Percentiles rank a stretch among this genome's conserved stretches.
phyloP scores from a whole-genome alignment of 2,113 vertebrate genomes.

The Ailurus styani region DNA sequence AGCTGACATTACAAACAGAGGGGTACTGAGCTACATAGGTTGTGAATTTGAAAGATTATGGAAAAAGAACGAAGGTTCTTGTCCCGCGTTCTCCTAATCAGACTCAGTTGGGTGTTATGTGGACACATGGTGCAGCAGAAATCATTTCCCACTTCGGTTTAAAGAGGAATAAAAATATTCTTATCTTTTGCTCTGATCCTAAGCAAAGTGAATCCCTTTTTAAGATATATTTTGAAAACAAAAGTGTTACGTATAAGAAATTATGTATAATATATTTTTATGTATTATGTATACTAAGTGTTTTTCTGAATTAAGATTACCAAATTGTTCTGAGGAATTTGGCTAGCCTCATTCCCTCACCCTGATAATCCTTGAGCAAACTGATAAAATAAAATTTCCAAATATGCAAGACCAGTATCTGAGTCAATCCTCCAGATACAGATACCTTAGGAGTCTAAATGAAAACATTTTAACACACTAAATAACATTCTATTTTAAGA shows the following conservation, averaged over 20 bases:
- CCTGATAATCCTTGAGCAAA: background rate
- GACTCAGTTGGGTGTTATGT: background rate
- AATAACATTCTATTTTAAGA: background rate
- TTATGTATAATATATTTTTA: background rate
- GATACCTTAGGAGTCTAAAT: background rate
- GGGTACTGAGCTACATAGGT: background rate
- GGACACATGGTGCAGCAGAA: background rate
- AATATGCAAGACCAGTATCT: background rate
- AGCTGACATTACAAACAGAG: background rate
- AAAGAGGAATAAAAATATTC: background rate
- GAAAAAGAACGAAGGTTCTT: background rate
- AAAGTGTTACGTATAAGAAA: background rate
- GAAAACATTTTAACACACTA: background rate
- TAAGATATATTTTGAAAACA: background rate
- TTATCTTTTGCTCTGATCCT: background rate
- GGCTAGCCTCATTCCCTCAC: background rate
- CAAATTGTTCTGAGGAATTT: background rate
- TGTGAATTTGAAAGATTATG: background rate
- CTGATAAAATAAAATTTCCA: background rate
- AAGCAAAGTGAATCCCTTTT: background rate
- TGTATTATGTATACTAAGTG: background rate
- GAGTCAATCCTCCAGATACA: background rate
- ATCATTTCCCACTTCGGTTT: background rate
- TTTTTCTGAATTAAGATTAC: background rate
- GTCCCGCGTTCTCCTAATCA: background rate